Conservation (phyloP, 2,888 invertebrate genomes). For the Melanophora roralis region DNA sequence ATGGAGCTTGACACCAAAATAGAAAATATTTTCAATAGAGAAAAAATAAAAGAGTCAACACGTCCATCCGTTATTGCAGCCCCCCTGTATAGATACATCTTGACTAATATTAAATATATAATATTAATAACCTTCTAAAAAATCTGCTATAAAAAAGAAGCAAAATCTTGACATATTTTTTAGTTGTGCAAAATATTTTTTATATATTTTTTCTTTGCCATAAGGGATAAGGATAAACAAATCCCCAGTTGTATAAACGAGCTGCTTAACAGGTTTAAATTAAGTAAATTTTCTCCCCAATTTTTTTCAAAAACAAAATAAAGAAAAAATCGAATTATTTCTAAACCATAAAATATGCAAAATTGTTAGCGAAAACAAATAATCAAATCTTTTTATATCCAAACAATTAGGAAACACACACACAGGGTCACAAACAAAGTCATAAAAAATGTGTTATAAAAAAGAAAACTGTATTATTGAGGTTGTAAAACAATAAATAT, state of each 20-base stretch:
- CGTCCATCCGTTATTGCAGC: no score
- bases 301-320: background rate
- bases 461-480: constrained; percentile 49
- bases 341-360: constrained; percentile 59
- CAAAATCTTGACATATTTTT: no score
- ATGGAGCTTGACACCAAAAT: no score
- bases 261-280: background rate
- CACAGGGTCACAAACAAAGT: background rate
- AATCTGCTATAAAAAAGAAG: no score
- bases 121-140: no score
- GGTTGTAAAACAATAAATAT: constrained; percentile 76
- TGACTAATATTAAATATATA: no score
- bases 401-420: background rate
- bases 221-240: no score
- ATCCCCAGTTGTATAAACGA: background rate
- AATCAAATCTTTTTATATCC: constrained; percentile 33
- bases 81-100: no score
- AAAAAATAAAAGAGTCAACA: no score
- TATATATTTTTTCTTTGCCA: no score
- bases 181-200: no score
- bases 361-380: constrained; percentile 25
- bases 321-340: constrained; percentile 58
- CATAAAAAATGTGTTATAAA: constrained; percentile 40
- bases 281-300: background rate
- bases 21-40: no score